Evolutionary conservation across 2,888 invertebrate genomes (phyloP).

Genomic region (Pediacus dermestoides): DNA sequence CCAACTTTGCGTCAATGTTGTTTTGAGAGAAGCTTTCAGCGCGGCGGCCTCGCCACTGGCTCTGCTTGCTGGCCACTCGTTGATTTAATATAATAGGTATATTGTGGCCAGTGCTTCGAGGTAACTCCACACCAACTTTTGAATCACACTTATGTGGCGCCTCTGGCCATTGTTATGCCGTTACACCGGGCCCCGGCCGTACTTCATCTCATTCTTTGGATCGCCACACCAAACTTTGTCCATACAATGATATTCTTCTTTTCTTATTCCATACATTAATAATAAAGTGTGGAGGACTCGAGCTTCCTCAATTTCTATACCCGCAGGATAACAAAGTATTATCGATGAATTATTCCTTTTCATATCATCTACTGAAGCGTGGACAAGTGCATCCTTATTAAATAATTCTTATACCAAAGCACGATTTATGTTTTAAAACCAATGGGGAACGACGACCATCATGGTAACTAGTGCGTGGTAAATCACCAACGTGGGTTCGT

Average conservation of each 20-base stretch:
- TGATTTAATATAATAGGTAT: slow-evolving; percentile 48
- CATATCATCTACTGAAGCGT: too few relatives aligned
- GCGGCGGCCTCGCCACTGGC: slow-evolving; percentile 16
- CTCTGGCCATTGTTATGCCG: slow-evolving; percentile 34
- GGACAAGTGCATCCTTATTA: too few relatives aligned
- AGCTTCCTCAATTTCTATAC: too few relatives aligned
- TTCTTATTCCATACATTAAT: neutral
- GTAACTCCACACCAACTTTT: slow-evolving; percentile 43
- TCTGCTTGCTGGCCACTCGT: slow-evolving; percentile 30
- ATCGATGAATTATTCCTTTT: too few relatives aligned
- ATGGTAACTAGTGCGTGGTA: too few relatives aligned
- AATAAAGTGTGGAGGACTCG: neutral
- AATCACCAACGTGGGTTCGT: slow-evolving; percentile 40
- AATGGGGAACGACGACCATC: too few relatives aligned
- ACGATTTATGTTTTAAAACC: too few relatives aligned
- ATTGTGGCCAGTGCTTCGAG: slow-evolving; percentile 44
- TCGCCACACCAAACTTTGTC: neutral
- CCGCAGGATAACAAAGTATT: too few relatives aligned
- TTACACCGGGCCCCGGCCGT: slow-evolving; percentile 26
- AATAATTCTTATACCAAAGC: too few relatives aligned
- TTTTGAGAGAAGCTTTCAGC: slow-evolving; percentile 38
- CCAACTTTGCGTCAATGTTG: slow-evolving; percentile 46
- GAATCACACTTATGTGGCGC: slow-evolving; percentile 45
- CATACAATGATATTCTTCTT: slow-evolving; percentile 3
- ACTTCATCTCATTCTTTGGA: slow-evolving; percentile 29